A percentile compares a stretch with the other conserved stretches of the same genome.
phyloP scores from a whole-genome alignment of 1,140 invertebrate genomes.

The Colletes gigas region DNA sequence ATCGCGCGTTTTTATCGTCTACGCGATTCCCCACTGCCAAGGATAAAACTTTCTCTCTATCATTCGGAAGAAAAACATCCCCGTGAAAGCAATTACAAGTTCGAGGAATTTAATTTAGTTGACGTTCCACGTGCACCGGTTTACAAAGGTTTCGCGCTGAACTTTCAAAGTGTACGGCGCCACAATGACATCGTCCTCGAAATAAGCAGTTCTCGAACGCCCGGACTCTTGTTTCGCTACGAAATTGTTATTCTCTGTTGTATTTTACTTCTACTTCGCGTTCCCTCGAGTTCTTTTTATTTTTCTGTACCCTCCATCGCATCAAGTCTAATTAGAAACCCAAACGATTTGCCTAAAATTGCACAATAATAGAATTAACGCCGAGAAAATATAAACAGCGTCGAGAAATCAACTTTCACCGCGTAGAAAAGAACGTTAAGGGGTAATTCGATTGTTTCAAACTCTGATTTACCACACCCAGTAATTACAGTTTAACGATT shows the following conservation, averaged over 20 bases:
- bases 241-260: conserved; percentile 20
- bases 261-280: neutral
- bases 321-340: conserved; percentile 5
- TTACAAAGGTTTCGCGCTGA: conserved; percentile 12
- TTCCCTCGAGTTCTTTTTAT: neutral
- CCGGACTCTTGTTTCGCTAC: neutral
- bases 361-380: neutral
- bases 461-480: too few relatives aligned
- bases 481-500: too few relatives aligned
- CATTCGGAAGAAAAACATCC: conserved; percentile 35
- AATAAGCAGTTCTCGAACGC: conserved; percentile 13
- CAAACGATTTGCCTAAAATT: neutral
- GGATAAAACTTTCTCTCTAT: conserved; percentile 3
- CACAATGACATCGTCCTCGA: conserved; percentile 11
- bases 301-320: neutral
- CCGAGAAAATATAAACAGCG: too few relatives aligned
- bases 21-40: neutral
- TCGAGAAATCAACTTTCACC: too few relatives aligned
- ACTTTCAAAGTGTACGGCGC: neutral
- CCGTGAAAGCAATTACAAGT: conserved; percentile 45
- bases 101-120: conserved; percentile 49
- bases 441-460: too few relatives aligned
- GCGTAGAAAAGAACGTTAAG: too few relatives aligned
- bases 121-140: neutral
- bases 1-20: conserved; percentile 1